These are phyloP conservation scores for Australoheros scitulus DNA, from an alignment of 2,113 vertebrate species.

Conservation along the genomic window DNA sequence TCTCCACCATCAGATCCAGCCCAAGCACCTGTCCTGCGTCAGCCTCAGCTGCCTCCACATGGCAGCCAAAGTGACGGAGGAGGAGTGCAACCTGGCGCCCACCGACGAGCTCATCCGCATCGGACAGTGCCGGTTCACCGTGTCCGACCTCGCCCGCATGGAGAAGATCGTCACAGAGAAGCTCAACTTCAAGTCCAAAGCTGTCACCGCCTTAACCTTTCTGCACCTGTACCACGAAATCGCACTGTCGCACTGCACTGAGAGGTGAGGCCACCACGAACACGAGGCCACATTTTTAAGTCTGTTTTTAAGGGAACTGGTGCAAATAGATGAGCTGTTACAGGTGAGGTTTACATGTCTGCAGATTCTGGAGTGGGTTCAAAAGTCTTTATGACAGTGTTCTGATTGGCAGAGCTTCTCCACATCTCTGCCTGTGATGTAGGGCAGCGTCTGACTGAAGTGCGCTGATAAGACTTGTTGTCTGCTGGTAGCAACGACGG, in stretches of 20 bases:
- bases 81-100: constrained; percentile 88
- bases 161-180: constrained; percentile 96
- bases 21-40: constrained; percentile 96
- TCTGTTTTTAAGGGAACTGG: not conserved
- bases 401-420: not conserved
- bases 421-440: not conserved
- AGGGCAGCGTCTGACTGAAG: constrained; percentile 33
- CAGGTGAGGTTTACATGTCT: not conserved
- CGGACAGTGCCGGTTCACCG: constrained; percentile 95
- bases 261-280: constrained; percentile 81
- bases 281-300: not conserved
- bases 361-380: not conserved
- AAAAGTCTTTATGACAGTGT: not conserved
- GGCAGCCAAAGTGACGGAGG: constrained; percentile 87
- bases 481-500: not conserved
- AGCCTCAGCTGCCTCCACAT: constrained; percentile 93
- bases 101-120: constrained; percentile 94
- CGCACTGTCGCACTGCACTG: constrained; percentile 84
- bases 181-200: constrained; percentile 92
- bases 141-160: constrained; percentile 94
- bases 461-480: constrained; percentile 38
- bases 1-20: constrained; percentile 85
- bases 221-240: constrained; percentile 95
- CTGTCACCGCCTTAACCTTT: constrained; percentile 98
- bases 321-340: not conserved